Evolutionary conservation across 2,888 invertebrate genomes (phyloP), one percentile per base, ranked within the genome.

Genomic region (Stenolophus ochropezus): DNA sequence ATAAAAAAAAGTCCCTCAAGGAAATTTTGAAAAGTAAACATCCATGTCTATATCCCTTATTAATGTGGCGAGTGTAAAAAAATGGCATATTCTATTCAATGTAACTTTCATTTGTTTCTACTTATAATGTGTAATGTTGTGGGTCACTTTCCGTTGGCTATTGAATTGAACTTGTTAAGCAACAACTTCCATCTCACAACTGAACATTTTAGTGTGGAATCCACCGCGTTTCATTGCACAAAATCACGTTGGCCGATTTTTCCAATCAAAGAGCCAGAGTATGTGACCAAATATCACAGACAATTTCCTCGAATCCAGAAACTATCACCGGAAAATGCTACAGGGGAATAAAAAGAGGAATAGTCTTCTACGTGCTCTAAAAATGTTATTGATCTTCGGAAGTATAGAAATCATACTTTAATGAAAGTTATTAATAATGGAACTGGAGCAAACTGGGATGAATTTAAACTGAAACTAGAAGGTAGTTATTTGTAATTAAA

Each of bases 211-310:
- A 11, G 20, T 23, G 23, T n/a, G 11, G 11, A 25, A 18, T 11
- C 14, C 11, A 61, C 27, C n/a, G n/a, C 20, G 23, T 21, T 23
- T 25, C 23, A 23, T 21, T 14, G 61, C 61, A 5, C 23, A 61
- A 61, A 61, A 61, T 61, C 4, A 61, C 61, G 25, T 61, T 25
- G 25, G 14, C 23, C 61, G 23, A 61, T 61, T 61, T 61, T n/a
- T 61, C 21, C 61, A 23, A 61, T 61, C 61, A 61, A 20, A 61
- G n/a, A 61, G 21, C 18, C 21, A 56, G 51, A 51, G 21, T 21
- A 23, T 56, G 8, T 56, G 56, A 56, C 56, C 56, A n/a, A 56
- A 56, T 56, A 21, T 6, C 21, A 11, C 16, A 27, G 61, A 23
- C 61, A 61, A 61, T 61, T 61, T 61, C 25, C 61, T 61, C 14